Conservation (phyloP, 23 tunicate species). For the Phallusia fumigata region DNA sequence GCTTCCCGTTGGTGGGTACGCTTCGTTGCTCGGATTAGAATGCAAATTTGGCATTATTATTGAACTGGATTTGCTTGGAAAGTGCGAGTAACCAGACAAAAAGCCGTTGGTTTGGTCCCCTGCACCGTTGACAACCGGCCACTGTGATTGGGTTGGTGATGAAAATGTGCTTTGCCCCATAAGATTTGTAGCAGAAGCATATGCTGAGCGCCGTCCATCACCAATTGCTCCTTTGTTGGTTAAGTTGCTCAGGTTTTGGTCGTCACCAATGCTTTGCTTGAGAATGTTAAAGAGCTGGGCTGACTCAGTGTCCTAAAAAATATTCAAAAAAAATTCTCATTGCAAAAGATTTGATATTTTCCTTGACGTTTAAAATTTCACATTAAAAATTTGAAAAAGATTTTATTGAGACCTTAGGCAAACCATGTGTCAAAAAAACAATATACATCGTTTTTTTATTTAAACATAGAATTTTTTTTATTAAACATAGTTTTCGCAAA, state of each 20-base stretch:
- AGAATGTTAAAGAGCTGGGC: constrained; percentile 61
- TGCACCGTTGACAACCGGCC: constrained; percentile 32
- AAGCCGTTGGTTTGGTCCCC: constrained; percentile 37
- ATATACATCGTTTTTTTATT: neutral
- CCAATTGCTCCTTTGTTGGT: constrained; percentile 66
- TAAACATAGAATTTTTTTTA: no score
- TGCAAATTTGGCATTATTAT: constrained; percentile 26
- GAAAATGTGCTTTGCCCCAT: neutral
- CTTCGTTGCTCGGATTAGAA: constrained; percentile 15
- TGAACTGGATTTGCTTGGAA: constrained; percentile 29
- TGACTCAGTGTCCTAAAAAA: constrained; percentile 66
- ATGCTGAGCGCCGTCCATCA: constrained; percentile 41
- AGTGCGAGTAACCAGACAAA: constrained; percentile 32
- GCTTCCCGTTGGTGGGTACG: constrained; percentile 26
- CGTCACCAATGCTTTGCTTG: constrained; percentile 52
- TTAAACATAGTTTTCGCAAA: no score
- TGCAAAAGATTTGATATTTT: no score
- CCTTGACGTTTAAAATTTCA: no score
- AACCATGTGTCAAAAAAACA: no score
- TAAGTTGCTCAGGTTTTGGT: constrained; percentile 8
- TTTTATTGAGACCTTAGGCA: no score
- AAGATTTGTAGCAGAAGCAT: neutral
- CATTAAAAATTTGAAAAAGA: neutral
- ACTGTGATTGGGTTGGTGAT: neutral
- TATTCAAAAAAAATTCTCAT: no score